phyloP scores from a whole-genome alignment of 2,888 invertebrate species.

The Osmoderma eremita region DNA sequence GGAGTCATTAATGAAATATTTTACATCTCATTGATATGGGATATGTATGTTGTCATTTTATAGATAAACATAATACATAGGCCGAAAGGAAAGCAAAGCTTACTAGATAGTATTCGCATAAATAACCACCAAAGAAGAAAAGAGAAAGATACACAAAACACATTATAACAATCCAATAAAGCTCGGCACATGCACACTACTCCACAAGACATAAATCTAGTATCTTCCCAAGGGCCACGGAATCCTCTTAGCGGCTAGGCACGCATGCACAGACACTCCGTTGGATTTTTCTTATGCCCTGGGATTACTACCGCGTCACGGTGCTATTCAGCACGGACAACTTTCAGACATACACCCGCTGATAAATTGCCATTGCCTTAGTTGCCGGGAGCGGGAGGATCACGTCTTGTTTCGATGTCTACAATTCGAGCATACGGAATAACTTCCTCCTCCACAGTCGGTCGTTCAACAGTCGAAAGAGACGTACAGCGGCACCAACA shows the following conservation, averaged over 20 bases:
- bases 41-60: too few relatives aligned
- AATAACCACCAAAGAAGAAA: not conserved
- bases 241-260: slow-evolving; percentile 59
- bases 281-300: slow-evolving; percentile 57
- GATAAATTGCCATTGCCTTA: slow-evolving; percentile 39
- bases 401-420: slow-evolving; percentile 36
- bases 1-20: not conserved
- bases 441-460: slow-evolving; percentile 12
- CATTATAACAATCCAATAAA: slow-evolving; percentile 62
- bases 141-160: slow-evolving; percentile 46
- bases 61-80: too few relatives aligned
- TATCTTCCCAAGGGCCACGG: slow-evolving; percentile 56
- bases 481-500: slow-evolving; percentile 15
- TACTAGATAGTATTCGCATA: not conserved
- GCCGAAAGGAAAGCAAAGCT: too few relatives aligned
- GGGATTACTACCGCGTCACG: slow-evolving; percentile 49
- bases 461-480: slow-evolving; percentile 22
- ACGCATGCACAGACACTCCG: slow-evolving; percentile 54
- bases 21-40: too few relatives aligned
- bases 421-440: slow-evolving; percentile 35
- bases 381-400: slow-evolving; percentile 27
- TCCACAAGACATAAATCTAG: slow-evolving; percentile 62
- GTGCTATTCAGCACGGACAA: slow-evolving; percentile 37
- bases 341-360: slow-evolving; percentile 38
- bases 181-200: slow-evolving; percentile 59